Evolutionary conservation across 2,113 vertebrate species (phyloP).

Genomic region (Psilopogon haemacephalus): DNA sequence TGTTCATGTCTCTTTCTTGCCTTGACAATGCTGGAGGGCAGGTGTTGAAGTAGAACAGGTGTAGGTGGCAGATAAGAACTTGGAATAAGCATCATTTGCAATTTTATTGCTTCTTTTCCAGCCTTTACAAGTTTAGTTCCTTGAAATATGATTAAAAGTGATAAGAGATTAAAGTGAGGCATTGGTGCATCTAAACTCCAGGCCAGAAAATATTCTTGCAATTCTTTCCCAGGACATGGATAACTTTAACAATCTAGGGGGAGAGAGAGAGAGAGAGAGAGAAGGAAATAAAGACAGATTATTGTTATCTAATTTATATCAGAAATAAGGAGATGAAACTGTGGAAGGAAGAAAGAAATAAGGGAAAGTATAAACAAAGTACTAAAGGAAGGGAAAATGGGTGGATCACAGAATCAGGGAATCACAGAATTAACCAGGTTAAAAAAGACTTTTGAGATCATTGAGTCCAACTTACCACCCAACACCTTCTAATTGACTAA

Average conservation of each 20-base stretch:
- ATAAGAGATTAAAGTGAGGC: background rate
- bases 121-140: background rate
- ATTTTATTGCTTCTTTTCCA: slow-evolving; percentile 5
- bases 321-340: background rate
- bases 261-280: background rate
- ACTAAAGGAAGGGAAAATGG: background rate
- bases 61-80: background rate
- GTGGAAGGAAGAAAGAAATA: background rate
- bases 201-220: background rate
- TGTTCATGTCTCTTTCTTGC: background rate
- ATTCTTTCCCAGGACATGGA: background rate
- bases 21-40: background rate
- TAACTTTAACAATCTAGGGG: background rate
- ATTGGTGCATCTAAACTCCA: background rate
- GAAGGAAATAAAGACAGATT: background rate
- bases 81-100: background rate
- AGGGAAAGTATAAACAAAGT: background rate
- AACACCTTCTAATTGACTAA: no score
- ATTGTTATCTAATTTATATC: background rate
- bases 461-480: no score
- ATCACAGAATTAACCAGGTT: no score
- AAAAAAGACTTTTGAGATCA: no score
- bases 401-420: background rate
- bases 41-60: background rate
- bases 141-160: background rate